These are phyloP conservation scores for Euwallacea similis DNA, from an alignment of 1,140 invertebrate genomes.

Conservation along the genomic window DNA sequence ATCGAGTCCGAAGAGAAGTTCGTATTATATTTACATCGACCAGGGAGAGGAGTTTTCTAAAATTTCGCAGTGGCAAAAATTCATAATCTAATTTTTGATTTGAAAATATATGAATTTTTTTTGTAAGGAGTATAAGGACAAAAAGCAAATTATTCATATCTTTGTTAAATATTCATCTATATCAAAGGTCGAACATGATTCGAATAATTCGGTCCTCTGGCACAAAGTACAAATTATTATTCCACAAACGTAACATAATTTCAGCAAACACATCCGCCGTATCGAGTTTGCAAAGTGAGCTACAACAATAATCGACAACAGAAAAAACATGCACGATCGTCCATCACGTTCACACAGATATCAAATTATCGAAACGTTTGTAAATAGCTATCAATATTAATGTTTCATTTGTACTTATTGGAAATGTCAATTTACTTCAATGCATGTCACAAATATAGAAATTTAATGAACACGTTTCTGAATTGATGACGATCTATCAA, in stretches of 20 bases:
- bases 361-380: conserved; percentile 9
- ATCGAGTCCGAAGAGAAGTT: too few species aligned
- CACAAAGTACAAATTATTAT: conserved; percentile 1
- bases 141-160: neutral
- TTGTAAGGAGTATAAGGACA: too few species aligned
- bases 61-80: too few species aligned
- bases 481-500: too few species aligned
- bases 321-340: neutral
- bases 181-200: neutral
- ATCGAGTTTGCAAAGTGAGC: conserved; percentile 4
- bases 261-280: conserved; percentile 9
- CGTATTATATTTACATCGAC: too few species aligned
- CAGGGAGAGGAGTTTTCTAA: too few species aligned
- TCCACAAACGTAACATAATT: conserved; percentile 5
- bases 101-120: too few species aligned
- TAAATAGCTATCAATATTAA: conserved; percentile 14
- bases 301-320: neutral
- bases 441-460: neutral
- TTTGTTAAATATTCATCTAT: neutral
- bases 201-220: neutral
- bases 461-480: neutral
- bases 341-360: conserved; percentile 3
- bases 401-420: conserved; percentile 9
- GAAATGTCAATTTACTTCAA: conserved; percentile 3
- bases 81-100: too few species aligned